Conservation (phyloP, 92 coral and sea anemone species). For the Nematostella vectensis region DNA sequence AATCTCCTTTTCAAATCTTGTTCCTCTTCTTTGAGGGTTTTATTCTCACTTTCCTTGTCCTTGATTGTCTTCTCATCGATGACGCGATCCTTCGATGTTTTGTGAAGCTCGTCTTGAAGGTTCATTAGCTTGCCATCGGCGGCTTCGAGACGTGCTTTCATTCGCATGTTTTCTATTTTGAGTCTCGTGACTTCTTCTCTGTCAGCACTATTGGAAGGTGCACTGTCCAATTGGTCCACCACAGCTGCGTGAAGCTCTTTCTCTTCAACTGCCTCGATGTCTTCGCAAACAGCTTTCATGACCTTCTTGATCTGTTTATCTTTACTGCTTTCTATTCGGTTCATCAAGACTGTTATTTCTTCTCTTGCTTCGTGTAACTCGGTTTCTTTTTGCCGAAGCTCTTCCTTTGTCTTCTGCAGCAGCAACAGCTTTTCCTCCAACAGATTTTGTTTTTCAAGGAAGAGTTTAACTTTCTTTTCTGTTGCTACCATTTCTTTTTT, state of each 20-base stretch:
- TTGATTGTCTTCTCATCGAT: slow-evolving; percentile 38
- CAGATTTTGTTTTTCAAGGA: slow-evolving; percentile 8
- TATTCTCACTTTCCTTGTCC: slow-evolving; percentile 28
- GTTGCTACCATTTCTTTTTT: slow-evolving; percentile 8
- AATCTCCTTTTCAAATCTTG: slow-evolving; percentile 3
- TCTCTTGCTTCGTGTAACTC: background rate
- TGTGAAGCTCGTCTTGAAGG: slow-evolving; percentile 45
- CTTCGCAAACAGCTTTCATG: background rate
- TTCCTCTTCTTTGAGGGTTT: slow-evolving; percentile 29
- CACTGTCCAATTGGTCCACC: background rate
- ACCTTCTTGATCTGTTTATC: background rate
- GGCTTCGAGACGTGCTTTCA: slow-evolving; percentile 28
- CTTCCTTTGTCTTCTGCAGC: background rate
- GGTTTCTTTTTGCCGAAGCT: background rate
- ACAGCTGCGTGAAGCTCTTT: background rate
- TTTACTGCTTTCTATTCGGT: background rate
- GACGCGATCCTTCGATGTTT: slow-evolving; percentile 30
- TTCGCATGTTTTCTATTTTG: slow-evolving; percentile 35
- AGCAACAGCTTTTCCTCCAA: slow-evolving; percentile 5
- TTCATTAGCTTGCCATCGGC: slow-evolving; percentile 22
- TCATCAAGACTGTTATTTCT: background rate
- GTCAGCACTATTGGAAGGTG: background rate
- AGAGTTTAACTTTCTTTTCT: slow-evolving; percentile 9
- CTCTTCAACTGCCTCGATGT: slow-evolving; percentile 1
- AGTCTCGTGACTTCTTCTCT: background rate